Evolutionary conservation across 30 jellyfish, hydroid and myxozoan species (phyloP).

Genomic region (Pseudorhiza aurosa): DNA sequence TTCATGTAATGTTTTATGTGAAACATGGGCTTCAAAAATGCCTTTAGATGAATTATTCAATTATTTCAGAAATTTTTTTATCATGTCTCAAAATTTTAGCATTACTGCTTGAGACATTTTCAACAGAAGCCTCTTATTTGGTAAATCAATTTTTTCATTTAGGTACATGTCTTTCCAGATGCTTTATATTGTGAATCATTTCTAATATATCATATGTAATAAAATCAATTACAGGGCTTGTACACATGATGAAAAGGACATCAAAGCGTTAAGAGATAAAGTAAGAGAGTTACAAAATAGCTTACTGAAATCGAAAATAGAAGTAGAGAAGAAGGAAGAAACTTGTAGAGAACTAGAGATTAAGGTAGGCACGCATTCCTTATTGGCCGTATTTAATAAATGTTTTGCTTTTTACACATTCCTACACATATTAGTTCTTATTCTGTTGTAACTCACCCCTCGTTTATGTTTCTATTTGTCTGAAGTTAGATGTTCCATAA

Average conservation of each 20-base stretch:
- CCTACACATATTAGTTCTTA: background rate
- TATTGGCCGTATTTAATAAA: too few species aligned
- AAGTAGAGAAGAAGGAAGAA: conserved; percentile 62
- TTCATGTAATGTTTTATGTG: too few species aligned
- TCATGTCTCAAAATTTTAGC: background rate
- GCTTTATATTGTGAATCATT: background rate
- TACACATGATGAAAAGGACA: conserved; percentile 58
- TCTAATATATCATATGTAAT: too few species aligned
- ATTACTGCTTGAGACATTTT: background rate
- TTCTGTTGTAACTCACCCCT: background rate
- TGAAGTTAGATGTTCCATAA: too few species aligned
- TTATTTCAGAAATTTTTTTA: too few species aligned
- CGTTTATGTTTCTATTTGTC: too few species aligned
- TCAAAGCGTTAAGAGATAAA: conserved; percentile 48
- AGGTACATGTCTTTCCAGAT: too few species aligned
- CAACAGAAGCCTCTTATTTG: too few species aligned
- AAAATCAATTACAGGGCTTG: conserved; percentile 48
- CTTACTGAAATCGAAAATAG: conserved; percentile 41
- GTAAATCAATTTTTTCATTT: too few species aligned
- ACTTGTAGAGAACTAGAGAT: conserved; percentile 42
- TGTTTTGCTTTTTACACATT: background rate
- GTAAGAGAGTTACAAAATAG: conserved; percentile 43
- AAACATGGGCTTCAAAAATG: too few species aligned
- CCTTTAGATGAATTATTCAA: too few species aligned
- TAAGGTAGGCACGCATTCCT: conserved; percentile 32